Conservation (phyloP, 2,113 vertebrate genomes). For the Catagonus wagneri region DNA sequence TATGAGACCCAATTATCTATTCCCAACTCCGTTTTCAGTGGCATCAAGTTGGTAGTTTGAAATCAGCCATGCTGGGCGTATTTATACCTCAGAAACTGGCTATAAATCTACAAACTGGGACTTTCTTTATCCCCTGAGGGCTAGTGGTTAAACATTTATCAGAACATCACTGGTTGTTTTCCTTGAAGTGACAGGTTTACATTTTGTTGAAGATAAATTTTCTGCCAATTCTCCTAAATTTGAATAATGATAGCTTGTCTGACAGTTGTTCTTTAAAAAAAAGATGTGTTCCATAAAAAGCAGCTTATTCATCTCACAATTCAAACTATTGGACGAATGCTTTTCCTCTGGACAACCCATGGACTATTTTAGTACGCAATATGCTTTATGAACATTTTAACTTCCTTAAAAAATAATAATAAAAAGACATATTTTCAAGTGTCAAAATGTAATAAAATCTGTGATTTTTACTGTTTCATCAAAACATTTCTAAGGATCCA, state of each 20-base stretch:
- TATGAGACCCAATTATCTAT: not conserved
- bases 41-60: not conserved
- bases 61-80: not conserved
- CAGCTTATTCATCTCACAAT: not conserved
- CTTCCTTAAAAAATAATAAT: slow-evolving; percentile 3
- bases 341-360: not conserved
- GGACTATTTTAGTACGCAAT: not conserved
- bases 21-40: not conserved
- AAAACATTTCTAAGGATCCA: not conserved
- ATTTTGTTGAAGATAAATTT: slow-evolving; percentile 26
- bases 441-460: not conserved
- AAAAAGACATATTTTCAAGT: not conserved
- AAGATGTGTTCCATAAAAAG: not conserved
- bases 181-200: not conserved
- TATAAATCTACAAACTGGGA: not conserved
- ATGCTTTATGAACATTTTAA: not conserved
- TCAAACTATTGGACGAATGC: not conserved
- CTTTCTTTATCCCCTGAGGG: not conserved
- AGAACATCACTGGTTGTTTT: not conserved
- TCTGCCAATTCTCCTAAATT: slow-evolving; percentile 7
- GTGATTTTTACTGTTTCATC: not conserved
- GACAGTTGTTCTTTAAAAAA: not conserved
- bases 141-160: slow-evolving; percentile 28
- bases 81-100: not conserved
- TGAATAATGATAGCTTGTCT: not conserved